A percentile compares a stretch with the other conserved stretches of the same genome.
Evolutionary conservation across 2,113 vertebrate species (phyloP).

Genomic region (Crotalus viridis): DNA sequence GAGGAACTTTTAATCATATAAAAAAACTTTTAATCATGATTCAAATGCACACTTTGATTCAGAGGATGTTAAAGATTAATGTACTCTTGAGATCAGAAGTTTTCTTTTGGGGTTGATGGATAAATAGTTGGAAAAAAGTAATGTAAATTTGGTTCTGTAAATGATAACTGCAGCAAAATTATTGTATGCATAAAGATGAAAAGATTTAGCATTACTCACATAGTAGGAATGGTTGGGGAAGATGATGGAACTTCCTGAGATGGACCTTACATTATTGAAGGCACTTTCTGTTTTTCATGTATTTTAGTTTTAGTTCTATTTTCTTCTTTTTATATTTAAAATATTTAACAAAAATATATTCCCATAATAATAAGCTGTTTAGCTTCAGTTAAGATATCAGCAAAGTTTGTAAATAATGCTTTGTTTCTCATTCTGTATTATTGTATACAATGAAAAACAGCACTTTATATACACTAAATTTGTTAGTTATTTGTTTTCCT

Average conservation of each 20-base stretch:
- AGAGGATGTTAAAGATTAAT: background rate
- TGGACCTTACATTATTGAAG: background rate
- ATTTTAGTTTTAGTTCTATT: background rate
- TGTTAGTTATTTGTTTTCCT: background rate
- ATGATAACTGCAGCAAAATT: background rate
- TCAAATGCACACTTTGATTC: background rate
- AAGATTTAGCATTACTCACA: background rate
- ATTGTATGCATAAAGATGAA: background rate
- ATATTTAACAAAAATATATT: background rate
- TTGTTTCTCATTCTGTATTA: background rate
- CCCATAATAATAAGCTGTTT: background rate
- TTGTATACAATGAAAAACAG: background rate
- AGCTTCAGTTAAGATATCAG: background rate
- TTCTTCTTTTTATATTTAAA: background rate
- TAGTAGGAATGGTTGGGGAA: background rate
- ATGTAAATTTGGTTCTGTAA: background rate
- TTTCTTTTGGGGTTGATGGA: background rate
- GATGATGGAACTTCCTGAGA: background rate
- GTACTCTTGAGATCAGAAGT: background rate
- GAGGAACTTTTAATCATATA: background rate
- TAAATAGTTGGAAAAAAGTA: background rate
- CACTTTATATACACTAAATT: background rate
- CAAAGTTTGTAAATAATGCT: background rate
- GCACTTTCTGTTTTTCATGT: background rate
- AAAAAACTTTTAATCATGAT: background rate